Conservation (phyloP, 2,888 invertebrate genomes). For the Theodoxus fluviatilis region DNA sequence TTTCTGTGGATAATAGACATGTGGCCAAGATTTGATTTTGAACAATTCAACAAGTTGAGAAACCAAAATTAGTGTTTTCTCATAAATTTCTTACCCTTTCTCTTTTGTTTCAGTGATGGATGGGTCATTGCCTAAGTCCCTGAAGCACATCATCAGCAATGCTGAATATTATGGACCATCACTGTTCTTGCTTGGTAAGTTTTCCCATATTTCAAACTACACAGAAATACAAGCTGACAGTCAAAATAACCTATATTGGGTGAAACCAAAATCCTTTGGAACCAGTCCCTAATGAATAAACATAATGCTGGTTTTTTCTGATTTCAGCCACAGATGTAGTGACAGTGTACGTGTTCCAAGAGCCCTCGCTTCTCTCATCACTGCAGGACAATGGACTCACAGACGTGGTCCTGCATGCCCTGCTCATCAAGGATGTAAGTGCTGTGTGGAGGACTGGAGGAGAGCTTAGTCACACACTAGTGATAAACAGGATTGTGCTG, state of each 20-base stretch:
- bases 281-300: not conserved
- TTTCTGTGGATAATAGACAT: no score
- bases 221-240: not conserved
- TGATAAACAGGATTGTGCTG: no score
- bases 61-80: no score
- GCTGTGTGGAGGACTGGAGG: no score
- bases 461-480: no score
- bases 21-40: no score
- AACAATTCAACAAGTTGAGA: no score
- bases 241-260: not conserved
- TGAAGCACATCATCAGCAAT: conserved; percentile 84
- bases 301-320: no score
- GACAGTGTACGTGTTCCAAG: conserved; percentile 79
- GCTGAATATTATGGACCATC: conserved; percentile 89
- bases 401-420: conserved; percentile 82
- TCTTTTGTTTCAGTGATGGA: conserved; percentile 75
- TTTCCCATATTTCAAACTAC: not conserved
- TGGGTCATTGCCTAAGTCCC: conserved; percentile 78
- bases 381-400: conserved; percentile 87
- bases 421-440: conserved; percentile 80
- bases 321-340: conserved; percentile 76
- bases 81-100: not conserved
- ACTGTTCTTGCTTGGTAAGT: conserved; percentile 78
- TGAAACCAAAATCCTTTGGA: not conserved
- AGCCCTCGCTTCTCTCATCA: conserved; percentile 82